Evolutionary conservation across 2,888 invertebrate species (phyloP).

Genomic region (Siphonodentalium dalli): DNA sequence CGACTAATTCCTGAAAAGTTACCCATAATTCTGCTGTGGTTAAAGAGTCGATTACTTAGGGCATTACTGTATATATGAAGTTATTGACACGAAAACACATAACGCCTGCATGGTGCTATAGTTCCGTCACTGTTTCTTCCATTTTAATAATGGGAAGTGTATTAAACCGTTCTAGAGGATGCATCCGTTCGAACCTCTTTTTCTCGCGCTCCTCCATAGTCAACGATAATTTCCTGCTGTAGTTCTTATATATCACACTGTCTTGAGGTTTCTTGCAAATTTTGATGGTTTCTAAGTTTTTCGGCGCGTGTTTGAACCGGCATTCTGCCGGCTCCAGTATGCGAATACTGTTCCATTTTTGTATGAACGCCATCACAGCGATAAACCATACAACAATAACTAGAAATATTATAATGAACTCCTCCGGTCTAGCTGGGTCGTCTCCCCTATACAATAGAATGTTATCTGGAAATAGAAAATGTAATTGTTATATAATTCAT

Average conservation of each 20-base stretch:
- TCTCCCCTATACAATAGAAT: no score
- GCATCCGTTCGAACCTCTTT: conserved; percentile 46
- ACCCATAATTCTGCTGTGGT: no score
- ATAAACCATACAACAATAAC: conserved; percentile 54
- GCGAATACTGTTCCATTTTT: conserved; percentile 60
- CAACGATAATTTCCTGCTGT: conserved; percentile 53
- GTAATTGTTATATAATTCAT: no score
- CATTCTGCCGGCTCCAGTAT: conserved; percentile 59
- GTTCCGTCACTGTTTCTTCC: conserved; percentile 44
- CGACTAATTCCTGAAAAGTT: no score
- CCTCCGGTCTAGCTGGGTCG: no score
- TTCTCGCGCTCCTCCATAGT: conserved; percentile 57
- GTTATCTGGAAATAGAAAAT: no score
- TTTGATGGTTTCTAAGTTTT: conserved; percentile 57
- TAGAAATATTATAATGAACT: conserved; percentile 45
- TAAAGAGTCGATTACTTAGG: no score
- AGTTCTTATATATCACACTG: conserved; percentile 63
- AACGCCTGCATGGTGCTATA: conserved; percentile 21
- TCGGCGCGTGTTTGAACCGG: conserved; percentile 56
- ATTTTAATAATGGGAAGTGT: conserved; percentile 41
- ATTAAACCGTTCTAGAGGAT: conserved; percentile 30
- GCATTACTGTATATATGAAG: no score
- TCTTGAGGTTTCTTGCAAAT: conserved; percentile 62
- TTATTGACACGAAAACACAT: no score
- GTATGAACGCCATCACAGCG: conserved; percentile 57